Percentiles rank a stretch among this genome's conserved stretches.
These are phyloP conservation scores for Cyphomyrus plagiostoma DNA, from an alignment of 2,113 vertebrate genomes.

Conservation along the genomic window DNA sequence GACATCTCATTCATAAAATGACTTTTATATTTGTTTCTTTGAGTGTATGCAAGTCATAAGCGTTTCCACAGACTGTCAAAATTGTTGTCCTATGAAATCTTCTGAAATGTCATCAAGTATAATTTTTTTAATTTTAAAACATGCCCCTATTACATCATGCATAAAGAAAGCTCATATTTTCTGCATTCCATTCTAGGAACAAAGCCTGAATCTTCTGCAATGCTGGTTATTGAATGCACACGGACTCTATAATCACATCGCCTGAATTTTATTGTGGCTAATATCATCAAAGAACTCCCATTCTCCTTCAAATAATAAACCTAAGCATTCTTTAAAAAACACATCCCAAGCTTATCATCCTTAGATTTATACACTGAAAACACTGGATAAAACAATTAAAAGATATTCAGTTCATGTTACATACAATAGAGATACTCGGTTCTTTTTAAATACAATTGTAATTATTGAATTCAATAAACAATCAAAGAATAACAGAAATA, in stretches of 20 bases:
- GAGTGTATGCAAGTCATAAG: neutral
- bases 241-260: neutral
- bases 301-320: neutral
- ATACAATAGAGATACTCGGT: neutral
- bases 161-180: neutral
- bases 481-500: neutral
- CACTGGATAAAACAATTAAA: neutral
- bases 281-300: neutral
- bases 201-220: neutral
- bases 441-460: neutral
- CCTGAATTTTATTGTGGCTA: neutral
- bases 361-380: neutral
- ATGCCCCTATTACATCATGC: neutral
- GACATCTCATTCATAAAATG: neutral
- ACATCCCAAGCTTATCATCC: neutral
- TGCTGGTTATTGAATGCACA: neutral
- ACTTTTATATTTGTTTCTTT: neutral
- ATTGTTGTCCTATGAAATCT: neutral
- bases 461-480: neutral
- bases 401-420: neutral
- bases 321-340: neutral
- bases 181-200: slow-evolving; percentile 3
- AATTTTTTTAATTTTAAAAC: neutral
- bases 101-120: neutral
- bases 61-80: neutral